phyloP scores from a whole-genome alignment of 2,797 vertebrate species.

The Artibeus jamaicensis region DNA sequence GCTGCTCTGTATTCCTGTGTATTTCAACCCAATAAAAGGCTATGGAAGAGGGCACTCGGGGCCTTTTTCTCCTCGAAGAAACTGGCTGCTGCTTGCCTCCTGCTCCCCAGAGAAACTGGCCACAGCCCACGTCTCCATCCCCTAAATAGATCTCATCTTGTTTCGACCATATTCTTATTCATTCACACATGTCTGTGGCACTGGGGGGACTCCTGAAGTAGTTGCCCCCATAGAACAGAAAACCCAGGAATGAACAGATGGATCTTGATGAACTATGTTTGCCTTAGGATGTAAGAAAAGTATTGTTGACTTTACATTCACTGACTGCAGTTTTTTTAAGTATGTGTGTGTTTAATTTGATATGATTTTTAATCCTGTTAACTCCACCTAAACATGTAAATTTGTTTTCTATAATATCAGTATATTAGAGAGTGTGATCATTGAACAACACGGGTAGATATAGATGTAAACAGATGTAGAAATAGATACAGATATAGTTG shows the following conservation, averaged over 20 bases:
- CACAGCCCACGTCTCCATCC: too few species aligned
- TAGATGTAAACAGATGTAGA: not conserved
- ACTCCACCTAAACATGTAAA: not conserved
- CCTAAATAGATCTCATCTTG: too few species aligned
- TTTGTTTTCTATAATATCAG: not conserved
- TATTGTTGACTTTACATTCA: not conserved
- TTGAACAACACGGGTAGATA: not conserved
- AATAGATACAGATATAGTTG: not conserved
- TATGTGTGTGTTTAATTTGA: not conserved
- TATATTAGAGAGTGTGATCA: constrained; percentile 25
- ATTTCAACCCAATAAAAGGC: too few species aligned
- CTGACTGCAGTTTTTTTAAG: not conserved
- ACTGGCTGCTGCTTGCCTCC: too few species aligned
- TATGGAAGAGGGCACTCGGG: too few species aligned
- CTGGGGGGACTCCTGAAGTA: too few species aligned
- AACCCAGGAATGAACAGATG: constrained; percentile 38
- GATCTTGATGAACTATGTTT: not conserved
- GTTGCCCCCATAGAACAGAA: constrained; percentile 26
- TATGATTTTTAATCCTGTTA: not conserved
- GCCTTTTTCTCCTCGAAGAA: too few species aligned
- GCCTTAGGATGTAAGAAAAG: not conserved
- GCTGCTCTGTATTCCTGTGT: too few species aligned
- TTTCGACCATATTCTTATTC: too few species aligned
- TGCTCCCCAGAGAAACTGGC: too few species aligned
- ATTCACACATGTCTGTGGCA: too few species aligned